Base-by-base conservation (phyloP, 2,888 invertebrate genomes). In the Teleiodes luculella region DNA sequence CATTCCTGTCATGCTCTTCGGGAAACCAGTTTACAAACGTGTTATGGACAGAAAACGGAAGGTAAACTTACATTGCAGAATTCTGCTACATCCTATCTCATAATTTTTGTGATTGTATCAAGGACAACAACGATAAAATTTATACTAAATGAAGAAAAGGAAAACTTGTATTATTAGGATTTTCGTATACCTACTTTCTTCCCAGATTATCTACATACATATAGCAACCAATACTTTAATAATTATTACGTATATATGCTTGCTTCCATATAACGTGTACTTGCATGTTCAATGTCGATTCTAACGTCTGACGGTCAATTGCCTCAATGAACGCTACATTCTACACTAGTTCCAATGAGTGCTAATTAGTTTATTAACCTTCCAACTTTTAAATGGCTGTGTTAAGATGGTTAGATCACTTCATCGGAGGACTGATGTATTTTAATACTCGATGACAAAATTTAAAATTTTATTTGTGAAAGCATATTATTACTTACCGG, bases 1-100 rank as follows among this genome's bases (percentile, higher is more conserved):
- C 70, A 91, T 96, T 41, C 96, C 96, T 0, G 83, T 94, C 31
- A 93, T 97, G 93, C 83, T 97, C 57, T 83, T 95, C 11, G 94
- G 94, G 3, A 96, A 96, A 72, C 97, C 97, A 0, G 77, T 95
- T 14, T 91, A 93, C 64, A 86, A 93, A 41, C 83, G 91, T 60
- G 60, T 83, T 83, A 78, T 51, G 90, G 91, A 69, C 69, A 83
- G 67, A 57, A 86, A 80, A 46, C 72, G 68, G 13, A 82, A 76
- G 77, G 88, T 89, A 67, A 54, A n/a, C n/a, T 13, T 10, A 18
- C 45, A 47, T 31, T 31, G 7, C 14, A 50, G 36, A 35, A 35
- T 35, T 35, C 4, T n/a, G n/a, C 11, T 13, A 6, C 13, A 30
- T 3, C 10, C 3, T 39, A n/a, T 28, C 13, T 51, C 39, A 37